Percentiles rank a stretch among this genome's conserved stretches.
phyloP scores from a whole-genome alignment of 2,797 vertebrate genomes.

The Tragopan temminckii region DNA sequence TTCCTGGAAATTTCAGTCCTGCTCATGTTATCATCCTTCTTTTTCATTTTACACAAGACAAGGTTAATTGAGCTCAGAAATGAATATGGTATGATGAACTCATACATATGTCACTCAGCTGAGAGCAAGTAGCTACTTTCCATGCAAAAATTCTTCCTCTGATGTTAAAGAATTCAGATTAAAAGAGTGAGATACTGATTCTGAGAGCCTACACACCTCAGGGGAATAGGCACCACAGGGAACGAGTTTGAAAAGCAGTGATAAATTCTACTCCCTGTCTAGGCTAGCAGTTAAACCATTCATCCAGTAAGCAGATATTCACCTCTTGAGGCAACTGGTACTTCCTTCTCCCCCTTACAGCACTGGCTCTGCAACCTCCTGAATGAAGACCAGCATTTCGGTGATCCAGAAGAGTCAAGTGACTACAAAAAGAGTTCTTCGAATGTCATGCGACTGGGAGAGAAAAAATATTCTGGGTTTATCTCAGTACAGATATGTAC shows the following conservation, averaged over 20 bases:
- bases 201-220: not conserved
- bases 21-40: not conserved
- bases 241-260: slow-evolving; percentile 30
- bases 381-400: not conserved
- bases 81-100: not conserved
- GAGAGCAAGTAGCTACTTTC: slow-evolving; percentile 14
- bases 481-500: not conserved
- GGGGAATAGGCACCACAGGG: not conserved
- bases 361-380: not conserved
- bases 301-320: not conserved
- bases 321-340: not conserved
- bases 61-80: slow-evolving; percentile 39
- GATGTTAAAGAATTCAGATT: slow-evolving; percentile 15
- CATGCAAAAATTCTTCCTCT: slow-evolving; percentile 27
- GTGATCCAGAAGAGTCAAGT: not conserved
- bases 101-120: not conserved
- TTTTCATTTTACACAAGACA: slow-evolving; percentile 13
- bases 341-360: not conserved
- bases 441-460: not conserved
- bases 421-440: not conserved
- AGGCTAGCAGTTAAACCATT: not conserved
- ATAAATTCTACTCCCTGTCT: not conserved
- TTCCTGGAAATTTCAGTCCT: not conserved
- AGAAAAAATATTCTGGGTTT: not conserved
- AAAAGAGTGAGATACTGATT: slow-evolving; percentile 27